Conservation (phyloP, 1,140 invertebrate species). For the Centruroides sculpturatus region DNA sequence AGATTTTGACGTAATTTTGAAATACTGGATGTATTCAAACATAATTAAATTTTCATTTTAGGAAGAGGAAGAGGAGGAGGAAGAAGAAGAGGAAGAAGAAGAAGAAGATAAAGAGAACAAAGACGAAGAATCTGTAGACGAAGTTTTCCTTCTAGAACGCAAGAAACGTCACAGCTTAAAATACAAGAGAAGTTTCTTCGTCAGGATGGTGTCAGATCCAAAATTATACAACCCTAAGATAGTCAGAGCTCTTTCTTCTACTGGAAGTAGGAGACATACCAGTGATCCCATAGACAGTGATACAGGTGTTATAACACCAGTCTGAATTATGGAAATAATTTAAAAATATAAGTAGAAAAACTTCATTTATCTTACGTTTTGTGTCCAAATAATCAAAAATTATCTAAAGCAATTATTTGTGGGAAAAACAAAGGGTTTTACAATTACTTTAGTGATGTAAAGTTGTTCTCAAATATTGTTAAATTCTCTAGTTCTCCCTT, state of each 20-base stretch:
- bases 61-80: constrained; percentile 9
- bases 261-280: constrained; percentile 13
- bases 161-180: constrained; percentile 53
- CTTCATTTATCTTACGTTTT: too few relatives aligned
- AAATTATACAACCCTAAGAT: constrained; percentile 83
- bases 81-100: constrained; percentile 23
- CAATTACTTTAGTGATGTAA: too few relatives aligned
- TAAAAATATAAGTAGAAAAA: too few relatives aligned
- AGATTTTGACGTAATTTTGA: too few relatives aligned
- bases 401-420: too few relatives aligned
- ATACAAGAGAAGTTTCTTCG: constrained; percentile 86
- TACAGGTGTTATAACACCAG: constrained; percentile 13
- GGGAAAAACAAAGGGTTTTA: too few relatives aligned
- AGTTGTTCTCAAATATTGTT: too few relatives aligned
- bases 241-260: constrained; percentile 19
- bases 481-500: too few relatives aligned
- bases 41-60: too few relatives aligned
- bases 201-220: constrained; percentile 86
- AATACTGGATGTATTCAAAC: too few relatives aligned
- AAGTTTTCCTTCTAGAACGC: constrained; percentile 28
- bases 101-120: constrained; percentile 12
- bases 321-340: constrained; percentile 5
- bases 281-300: constrained; percentile 16
- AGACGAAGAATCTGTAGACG: constrained; percentile 23
- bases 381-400: too few relatives aligned